phyloP scores from a whole-genome alignment of 2,888 invertebrate genomes.

The Cephus spinipes region DNA sequence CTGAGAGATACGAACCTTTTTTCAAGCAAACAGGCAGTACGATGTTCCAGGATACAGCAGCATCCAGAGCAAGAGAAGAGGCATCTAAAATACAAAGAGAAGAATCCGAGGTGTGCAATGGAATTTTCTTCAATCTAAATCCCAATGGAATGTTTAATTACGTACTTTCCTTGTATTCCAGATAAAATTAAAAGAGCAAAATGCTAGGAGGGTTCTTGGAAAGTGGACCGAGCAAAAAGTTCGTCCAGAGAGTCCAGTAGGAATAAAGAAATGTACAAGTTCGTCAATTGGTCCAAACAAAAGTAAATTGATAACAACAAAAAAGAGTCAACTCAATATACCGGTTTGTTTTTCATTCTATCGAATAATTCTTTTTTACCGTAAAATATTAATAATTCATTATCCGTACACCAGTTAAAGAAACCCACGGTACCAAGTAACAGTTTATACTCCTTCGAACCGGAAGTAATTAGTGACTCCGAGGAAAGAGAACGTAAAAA shows the following conservation, averaged over 20 bases:
- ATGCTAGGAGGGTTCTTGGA: slow-evolving; percentile 39
- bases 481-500: slow-evolving; percentile 80
- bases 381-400: slow-evolving; percentile 32
- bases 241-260: slow-evolving; percentile 43
- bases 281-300: not conserved
- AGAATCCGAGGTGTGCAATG: slow-evolving; percentile 71
- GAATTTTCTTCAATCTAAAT: not conserved
- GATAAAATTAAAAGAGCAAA: slow-evolving; percentile 48
- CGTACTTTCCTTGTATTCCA: slow-evolving; percentile 17
- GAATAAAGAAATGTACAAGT: slow-evolving; percentile 18
- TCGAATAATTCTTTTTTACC: not conserved
- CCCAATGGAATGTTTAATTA: not conserved
- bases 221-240: slow-evolving; percentile 52
- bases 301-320: not conserved
- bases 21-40: slow-evolving; percentile 82
- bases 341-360: not conserved
- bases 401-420: slow-evolving; percentile 52
- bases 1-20: slow-evolving; percentile 76
- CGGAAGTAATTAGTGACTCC: slow-evolving; percentile 75
- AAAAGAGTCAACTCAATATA: not conserved
- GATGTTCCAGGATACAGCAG: slow-evolving; percentile 80
- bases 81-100: slow-evolving; percentile 78
- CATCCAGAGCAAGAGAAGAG: slow-evolving; percentile 82
- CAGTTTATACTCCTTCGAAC: slow-evolving; percentile 69
- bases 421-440: slow-evolving; percentile 17